Base-by-base conservation (phyloP, 2,888 invertebrate species). In the Venustoraphidia nigricollis region DNA sequence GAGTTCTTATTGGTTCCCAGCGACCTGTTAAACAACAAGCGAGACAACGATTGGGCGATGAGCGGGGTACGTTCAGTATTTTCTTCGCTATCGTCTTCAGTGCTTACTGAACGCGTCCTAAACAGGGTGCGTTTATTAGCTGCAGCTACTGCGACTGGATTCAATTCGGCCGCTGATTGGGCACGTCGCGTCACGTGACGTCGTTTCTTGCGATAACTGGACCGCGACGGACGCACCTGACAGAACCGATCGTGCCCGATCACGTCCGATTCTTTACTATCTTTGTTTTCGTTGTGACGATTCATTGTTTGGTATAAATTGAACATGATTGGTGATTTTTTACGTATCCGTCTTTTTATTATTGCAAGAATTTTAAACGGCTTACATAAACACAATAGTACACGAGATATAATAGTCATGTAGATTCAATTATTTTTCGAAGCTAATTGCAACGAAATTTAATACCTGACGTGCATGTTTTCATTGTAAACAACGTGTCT, bases 181-280 rank as follows among this genome's bases (percentile, higher is more conserved):
- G 81, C 76, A 50, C 83, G 67, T 50, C 78, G 69, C 51, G 79
- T 72, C n/a, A 76, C 73, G 11, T 73, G 74, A 36, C 69, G 70
- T 41, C 70, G 72, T 61, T 75, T 75, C 64, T 71, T 56, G 46
- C 56, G 44, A 37, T 58, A 59, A 35, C 60, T 68, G 60, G 69
- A 66, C 57, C 71, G 67, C 11, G 69, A 64, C 2, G 77, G 71
- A 1, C 83, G 67, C 50, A 81, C 79, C 60, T 83, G 82, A 58
- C 83, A 86, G 62, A 86, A 88, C 56, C 85, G 71, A 59, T 88
- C 88, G 58, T 88, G 88, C 0, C 87, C 88, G 8, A 85, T 88
- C 2, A 82, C 79, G 58, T 79, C 77, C 0, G 72, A 64, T 54
- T 68, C 73, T 52, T 66, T 75, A 54, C 62, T 68, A 34, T 71